Base-by-base conservation (phyloP, 2,113 vertebrate genomes). In the Spermophilus dauricus region DNA sequence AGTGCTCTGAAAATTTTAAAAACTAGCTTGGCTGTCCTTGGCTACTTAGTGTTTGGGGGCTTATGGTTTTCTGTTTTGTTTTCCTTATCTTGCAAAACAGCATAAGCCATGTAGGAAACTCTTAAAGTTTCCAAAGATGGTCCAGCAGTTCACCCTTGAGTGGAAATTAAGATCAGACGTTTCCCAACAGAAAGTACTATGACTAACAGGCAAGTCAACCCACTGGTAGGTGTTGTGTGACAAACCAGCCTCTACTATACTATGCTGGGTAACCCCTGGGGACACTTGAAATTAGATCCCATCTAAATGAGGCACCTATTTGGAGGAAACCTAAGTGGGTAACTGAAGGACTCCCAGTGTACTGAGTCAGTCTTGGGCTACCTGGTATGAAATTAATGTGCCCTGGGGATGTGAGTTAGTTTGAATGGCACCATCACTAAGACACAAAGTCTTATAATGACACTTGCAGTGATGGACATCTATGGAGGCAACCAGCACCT, bases 231-330 rank as follows among this genome's bases (percentile, higher is more conserved):
- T 75, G 17, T 84, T 75, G 16, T 42, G 56, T 89, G 18, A 45
- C 32, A 72, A 95, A 48, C 37, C 34, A 10, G 39, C 14, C 56
- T 51, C 26, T 51, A 9, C 8, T 20, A 20, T 39, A 16, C 20
- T 81, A 4, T 89, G 6, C 22, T 45, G 13, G 16, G 37, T 89
- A 85, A 87, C 51, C 18, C 70, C 39, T 75, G 58, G 4, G 39
- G 26, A 82, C 22, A 61, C 32, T 63, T 82, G 7, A 67, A 92
- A 80, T 93, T 78, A 98, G 18, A 83, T 67, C 32, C 65, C 80
- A 18, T 89, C 70, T 48, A 76, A 78, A n/a, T 48, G 39, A 82
- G 12, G 5, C 37, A 67, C 85, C 78, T 76, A 30, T 18, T 51
- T 86, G 32, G 28, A 89, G 32, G 28, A 65, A 77, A 5, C 51